Base-by-base conservation (phyloP, 37 sponge, comb jelly and placozoan genomes). In the Chondrilla cf. caribensis region DNA sequence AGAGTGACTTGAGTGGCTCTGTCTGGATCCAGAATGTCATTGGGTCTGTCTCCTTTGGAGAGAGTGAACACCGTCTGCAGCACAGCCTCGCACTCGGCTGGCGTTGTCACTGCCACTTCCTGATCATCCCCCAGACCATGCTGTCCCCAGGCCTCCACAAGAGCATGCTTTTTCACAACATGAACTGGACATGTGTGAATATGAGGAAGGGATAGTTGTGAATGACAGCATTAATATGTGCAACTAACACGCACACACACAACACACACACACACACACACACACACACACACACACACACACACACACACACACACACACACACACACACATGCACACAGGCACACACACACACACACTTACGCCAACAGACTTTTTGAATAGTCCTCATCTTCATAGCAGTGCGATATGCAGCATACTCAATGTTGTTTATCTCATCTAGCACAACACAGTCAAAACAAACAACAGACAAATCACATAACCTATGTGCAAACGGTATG, bases 321-420 rank as follows among this genome's bases (percentile, higher is more conserved):
- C 25, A 62, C 29, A n/a, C 15, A n/a, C 64, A 19, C 7, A 15
- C 29, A 29, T 47, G 29, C 22, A 62, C 5, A 62, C 15, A 73
- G n/a, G n/a, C 15, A n/a, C 64, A 19, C 7, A 15, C 29, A 29
- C 11, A 15, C 22, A 62, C 5, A 62, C 15, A 73, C 76, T 73
- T 24, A 73, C 76, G 41, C 24, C 22, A 4, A 40, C 76, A 73
- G 18, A 37, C 44, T 37, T 73, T 87, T 78, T 95, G 96, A 1
- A 95, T 64, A 14, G 88, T 62, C 36, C 96, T 65, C 60, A 95
- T 58, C 84, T 95, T 95, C 89, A 90, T 90, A n/a, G 96, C 96
- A 14, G 96, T 93, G 17, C 94, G 38, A 70, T 95, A 95, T 18
- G 96, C 89, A 19, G 83, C 91, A 85, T 86, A 95, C 66, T 82